Conservation (phyloP, 2,113 vertebrate genomes). For the Peromyscus maniculatus region DNA sequence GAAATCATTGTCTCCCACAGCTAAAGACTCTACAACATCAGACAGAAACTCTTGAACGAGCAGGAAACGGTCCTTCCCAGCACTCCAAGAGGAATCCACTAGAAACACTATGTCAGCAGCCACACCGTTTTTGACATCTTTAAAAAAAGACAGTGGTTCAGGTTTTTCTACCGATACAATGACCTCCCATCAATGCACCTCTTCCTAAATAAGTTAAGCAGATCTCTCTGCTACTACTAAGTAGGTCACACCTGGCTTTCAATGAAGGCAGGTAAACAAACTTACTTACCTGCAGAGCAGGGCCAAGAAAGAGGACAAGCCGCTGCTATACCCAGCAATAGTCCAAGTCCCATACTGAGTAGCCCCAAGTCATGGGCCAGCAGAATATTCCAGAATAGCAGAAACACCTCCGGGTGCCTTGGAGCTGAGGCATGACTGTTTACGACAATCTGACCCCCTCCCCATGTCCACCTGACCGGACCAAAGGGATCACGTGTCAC, state of each 20-base stretch:
- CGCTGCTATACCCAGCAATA: neutral
- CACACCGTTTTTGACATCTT: constrained; percentile 92
- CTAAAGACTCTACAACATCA: constrained; percentile 91
- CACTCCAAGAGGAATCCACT: constrained; percentile 95
- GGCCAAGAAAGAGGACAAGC: fast-evolving
- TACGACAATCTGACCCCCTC: neutral
- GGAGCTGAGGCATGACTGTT: neutral
- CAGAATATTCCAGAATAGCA: neutral
- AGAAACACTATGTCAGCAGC: constrained; percentile 96
- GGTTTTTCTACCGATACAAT: constrained; percentile 81
- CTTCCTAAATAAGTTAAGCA: neutral
- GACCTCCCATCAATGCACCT: neutral
- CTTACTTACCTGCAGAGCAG: constrained; percentile 61
- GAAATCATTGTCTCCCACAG: constrained; percentile 90
- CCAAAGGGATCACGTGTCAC: neutral
- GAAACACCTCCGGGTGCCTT: neutral
- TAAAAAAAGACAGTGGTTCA: constrained; percentile 91
- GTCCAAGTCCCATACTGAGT: neutral
- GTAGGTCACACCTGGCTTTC: fast-evolving
- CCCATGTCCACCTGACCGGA: constrained; percentile 24
- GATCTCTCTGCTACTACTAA: fast-evolving
- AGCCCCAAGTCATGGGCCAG: neutral
- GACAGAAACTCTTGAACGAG: constrained; percentile 92
- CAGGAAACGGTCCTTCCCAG: constrained; percentile 93
- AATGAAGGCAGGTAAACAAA: neutral